Conservation (phyloP, 1,140 invertebrate genomes). For the Laodelphax striatellus region DNA sequence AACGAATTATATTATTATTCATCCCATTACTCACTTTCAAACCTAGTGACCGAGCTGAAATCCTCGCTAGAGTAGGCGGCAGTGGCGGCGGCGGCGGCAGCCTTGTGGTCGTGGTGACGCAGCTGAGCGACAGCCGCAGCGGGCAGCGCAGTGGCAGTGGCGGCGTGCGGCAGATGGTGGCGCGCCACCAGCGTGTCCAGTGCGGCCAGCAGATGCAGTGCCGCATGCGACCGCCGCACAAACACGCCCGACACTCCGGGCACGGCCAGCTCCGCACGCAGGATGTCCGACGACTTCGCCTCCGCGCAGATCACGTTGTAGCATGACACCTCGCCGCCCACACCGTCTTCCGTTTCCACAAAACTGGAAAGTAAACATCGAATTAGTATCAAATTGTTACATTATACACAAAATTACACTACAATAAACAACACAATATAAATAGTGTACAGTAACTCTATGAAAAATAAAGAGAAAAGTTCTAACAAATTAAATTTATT, state of each 20-base stretch:
- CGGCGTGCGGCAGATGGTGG: conserved; percentile 39
- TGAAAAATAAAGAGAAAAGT: no score
- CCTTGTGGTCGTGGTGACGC: conserved; percentile 24
- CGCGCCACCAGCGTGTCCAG: conserved; percentile 52
- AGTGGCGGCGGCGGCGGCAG: conserved; percentile 25
- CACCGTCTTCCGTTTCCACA: neutral
- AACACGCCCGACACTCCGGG: conserved; percentile 55
- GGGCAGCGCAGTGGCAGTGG: conserved; percentile 17
- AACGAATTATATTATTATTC: no score
- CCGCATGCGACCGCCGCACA: conserved; percentile 71
- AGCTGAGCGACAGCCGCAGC: conserved; percentile 19
- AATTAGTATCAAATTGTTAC: neutral
- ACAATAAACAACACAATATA: no score
- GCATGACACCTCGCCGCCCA: conserved; percentile 9
- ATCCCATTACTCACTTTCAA: conserved; percentile 79
- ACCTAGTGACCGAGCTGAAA: conserved; percentile 74
- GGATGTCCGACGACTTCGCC: conserved; percentile 37
- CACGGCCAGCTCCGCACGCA: conserved; percentile 69
- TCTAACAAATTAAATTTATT: no score
- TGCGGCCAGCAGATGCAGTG: conserved; percentile 77
- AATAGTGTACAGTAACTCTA: no score
- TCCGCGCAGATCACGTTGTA: conserved; percentile 22
- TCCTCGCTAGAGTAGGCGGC: conserved; percentile 56
- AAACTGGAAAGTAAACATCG: neutral
- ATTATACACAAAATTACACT: no score